These are phyloP conservation scores for Temnothorax nylanderi DNA, from an alignment of 1,140 invertebrate species.

Conservation along the genomic window DNA sequence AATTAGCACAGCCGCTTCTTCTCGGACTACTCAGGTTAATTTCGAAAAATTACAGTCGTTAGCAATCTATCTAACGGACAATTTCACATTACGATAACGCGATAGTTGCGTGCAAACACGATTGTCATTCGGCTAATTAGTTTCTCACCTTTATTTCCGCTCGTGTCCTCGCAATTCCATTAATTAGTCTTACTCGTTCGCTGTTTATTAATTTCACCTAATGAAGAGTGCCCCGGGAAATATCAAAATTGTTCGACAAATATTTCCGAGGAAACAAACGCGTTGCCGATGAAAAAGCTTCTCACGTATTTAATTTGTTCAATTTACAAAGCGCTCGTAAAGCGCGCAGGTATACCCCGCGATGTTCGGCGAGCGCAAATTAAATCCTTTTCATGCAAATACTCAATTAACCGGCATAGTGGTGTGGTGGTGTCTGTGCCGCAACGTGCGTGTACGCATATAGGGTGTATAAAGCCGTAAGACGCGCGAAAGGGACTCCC, in stretches of 20 bases:
- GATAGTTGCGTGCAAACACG: not conserved
- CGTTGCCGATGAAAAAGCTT: slow-evolving; percentile 37
- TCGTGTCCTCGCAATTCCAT: slow-evolving; percentile 26
- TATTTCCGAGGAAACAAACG: slow-evolving; percentile 32
- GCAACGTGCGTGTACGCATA: slow-evolving; percentile 2
- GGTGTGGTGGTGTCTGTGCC: not conserved
- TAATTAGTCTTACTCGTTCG: slow-evolving; percentile 26
- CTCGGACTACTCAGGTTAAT: slow-evolving; percentile 5
- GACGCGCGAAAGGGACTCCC: not conserved
- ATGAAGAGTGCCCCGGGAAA: not conserved
- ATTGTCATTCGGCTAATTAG: slow-evolving; percentile 43
- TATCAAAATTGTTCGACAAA: slow-evolving; percentile 46
- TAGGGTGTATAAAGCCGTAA: not conserved
- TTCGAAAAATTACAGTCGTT: slow-evolving; percentile 47
- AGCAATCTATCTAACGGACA: slow-evolving; percentile 10
- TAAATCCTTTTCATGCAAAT: slow-evolving; percentile 53
- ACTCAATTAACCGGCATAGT: slow-evolving; percentile 30
- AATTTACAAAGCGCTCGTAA: slow-evolving; percentile 25
- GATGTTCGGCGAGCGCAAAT: slow-evolving; percentile 21
- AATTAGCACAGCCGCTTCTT: slow-evolving; percentile 15
- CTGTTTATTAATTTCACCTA: slow-evolving; percentile 36
- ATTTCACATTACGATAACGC: slow-evolving; percentile 46
- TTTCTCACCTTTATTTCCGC: not conserved
- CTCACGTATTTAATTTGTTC: slow-evolving; percentile 51
- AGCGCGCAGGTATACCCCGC: not conserved